Conservation (phyloP, 2,888 invertebrate genomes). For the Mesorhabditis sp. region DNA sequence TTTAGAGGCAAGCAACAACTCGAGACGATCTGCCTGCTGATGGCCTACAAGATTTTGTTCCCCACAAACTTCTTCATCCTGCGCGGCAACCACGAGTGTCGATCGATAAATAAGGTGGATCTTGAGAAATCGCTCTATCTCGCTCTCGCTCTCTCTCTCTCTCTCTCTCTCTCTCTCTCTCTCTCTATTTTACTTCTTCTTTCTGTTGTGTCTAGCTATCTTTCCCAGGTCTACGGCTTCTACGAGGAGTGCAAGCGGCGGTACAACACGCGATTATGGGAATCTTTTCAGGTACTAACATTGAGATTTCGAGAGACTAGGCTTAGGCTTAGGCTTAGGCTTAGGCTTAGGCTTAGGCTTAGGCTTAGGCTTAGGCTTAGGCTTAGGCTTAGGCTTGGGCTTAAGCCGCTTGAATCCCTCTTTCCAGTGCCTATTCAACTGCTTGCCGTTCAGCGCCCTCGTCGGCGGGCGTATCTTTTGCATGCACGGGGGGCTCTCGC, state of each 20-base stretch:
- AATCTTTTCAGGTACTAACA: conserved; percentile 45
- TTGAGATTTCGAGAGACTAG: no score
- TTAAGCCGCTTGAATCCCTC: background rate
- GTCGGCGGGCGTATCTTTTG: conserved; percentile 37
- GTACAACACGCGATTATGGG: conserved; percentile 51
- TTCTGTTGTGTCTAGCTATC: conserved; percentile 6
- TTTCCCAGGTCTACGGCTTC: conserved; percentile 55
- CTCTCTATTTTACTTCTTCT: no score
- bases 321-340: no score
- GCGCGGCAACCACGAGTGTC: conserved; percentile 54
- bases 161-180: no score
- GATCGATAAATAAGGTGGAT: conserved; percentile 30
- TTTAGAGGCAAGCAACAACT: conserved; percentile 31
- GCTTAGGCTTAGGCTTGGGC: background rate
- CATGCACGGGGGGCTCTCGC: conserved; percentile 50
- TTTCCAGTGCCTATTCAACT: conserved; percentile 42
- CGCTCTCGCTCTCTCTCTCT: no score
- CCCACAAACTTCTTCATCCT: conserved; percentile 56
- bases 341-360: no score
- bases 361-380: no score
- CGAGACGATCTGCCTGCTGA: conserved; percentile 53
- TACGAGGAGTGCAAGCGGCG: conserved; percentile 56
- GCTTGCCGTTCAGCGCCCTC: conserved; percentile 49
- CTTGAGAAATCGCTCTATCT: background rate
- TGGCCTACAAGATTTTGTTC: conserved; percentile 57